Evolutionary conservation across 2,113 vertebrate genomes (phyloP), one percentile per base, ranked within the genome.

Genomic region (Triplophysa tibetana): DNA sequence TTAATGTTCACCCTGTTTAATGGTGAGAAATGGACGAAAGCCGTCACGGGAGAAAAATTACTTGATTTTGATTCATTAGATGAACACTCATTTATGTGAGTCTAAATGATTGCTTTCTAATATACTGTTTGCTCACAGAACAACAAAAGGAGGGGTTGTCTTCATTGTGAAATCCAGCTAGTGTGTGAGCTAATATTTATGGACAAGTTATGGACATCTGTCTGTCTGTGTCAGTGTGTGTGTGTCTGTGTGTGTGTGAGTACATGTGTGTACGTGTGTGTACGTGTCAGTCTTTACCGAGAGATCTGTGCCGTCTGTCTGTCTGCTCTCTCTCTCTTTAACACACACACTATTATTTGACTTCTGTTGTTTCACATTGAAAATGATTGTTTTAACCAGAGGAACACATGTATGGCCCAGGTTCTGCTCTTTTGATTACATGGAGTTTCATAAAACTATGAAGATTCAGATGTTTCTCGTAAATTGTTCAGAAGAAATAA

Each of bases 1-100:
- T 72, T 81, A 86, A 81, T 85, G 84, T 83, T 86, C 82, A 84
- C 73, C 75, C 80, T 72, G 86, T 81, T 79, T 82, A 83, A 87
- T 86, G 80, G 82, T 64, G 78, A 80, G 79, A 83, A 79, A 75
- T 70, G 65, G 54, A 60, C 77, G 83, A 65, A 52, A 83, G 79
- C 75, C 72, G 76, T 69, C 56, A 66, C 62, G 43, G 41, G 68
- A 61, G 68, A 78, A 70, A 69, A 81, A 77, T 72, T 81, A 67
- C 67, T 75, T 78, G 83, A 76, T 84, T 84, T 82, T 81, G 80
- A 84, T 84, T 84, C 80, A 84, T 84, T 84, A 84, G 76, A 76
- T 33, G 62, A n/a, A 38, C n/a, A 8, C 54, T 73, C 54, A 60
- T 73, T 73, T 73, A 60, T 73, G 70, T 43, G 29, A 73, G 63